Evolutionary conservation across 2,113 vertebrate species (phyloP).

Genomic region (Triplophysa tibetana): DNA sequence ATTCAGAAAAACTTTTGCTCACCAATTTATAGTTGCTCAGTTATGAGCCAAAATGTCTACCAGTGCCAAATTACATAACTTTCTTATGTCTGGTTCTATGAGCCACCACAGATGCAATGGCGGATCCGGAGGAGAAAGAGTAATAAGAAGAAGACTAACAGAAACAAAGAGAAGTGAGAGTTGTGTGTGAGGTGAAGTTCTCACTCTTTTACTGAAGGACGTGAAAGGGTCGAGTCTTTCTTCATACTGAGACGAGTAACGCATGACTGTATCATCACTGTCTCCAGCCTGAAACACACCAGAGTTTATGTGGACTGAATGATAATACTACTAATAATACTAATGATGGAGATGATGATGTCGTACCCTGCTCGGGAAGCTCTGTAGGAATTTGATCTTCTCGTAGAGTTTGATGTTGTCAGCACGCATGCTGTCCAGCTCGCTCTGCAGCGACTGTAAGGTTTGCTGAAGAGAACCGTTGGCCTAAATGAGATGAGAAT

Average conservation of each 20-base stretch:
- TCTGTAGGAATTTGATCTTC: conserved; percentile 99
- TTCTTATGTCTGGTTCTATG: too few relatives aligned
- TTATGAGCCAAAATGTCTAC: too few relatives aligned
- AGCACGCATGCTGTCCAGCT: conserved; percentile 92
- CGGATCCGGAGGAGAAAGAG: too few relatives aligned
- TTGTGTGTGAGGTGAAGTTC: not conserved
- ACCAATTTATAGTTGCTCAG: too few relatives aligned
- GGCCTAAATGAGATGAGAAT: conserved; percentile 72
- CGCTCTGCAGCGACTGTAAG: conserved; percentile 88
- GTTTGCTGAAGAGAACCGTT: conserved; percentile 88
- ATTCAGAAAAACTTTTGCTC: too few relatives aligned
- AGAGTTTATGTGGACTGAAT: too few relatives aligned
- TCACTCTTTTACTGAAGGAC: conserved; percentile 93
- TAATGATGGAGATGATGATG: too few relatives aligned
- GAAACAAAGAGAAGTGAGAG: not conserved
- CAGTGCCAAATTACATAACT: too few relatives aligned
- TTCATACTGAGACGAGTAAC: conserved; percentile 96
- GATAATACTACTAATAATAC: too few relatives aligned
- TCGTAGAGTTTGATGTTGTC: conserved; percentile 98
- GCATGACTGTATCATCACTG: conserved; percentile 89
- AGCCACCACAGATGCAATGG: too few relatives aligned
- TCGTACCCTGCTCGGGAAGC: conserved; percentile 84
- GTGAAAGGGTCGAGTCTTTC: conserved; percentile 95
- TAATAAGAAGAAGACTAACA: not conserved
- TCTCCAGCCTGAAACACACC: conserved; percentile 73